Conservation (phyloP, 2,797 vertebrate genomes). For the Onychomys arenicola region DNA sequence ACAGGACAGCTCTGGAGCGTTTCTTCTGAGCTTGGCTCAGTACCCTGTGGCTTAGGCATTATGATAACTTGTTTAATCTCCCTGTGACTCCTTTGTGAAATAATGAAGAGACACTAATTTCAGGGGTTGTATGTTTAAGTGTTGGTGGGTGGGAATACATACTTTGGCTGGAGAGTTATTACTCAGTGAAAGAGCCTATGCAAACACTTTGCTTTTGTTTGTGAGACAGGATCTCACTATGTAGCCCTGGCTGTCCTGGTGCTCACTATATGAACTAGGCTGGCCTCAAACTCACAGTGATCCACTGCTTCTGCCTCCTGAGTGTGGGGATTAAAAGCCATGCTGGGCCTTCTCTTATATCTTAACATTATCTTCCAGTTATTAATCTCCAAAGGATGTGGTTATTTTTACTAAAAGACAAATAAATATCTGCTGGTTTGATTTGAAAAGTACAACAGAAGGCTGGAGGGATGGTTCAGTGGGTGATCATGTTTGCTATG, state of each 20-base stretch:
- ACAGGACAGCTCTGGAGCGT: neutral
- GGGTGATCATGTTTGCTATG: neutral
- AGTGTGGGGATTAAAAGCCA: neutral
- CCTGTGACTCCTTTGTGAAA: slow-evolving; percentile 36
- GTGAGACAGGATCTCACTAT: neutral
- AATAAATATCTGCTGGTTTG: slow-evolving; percentile 1
- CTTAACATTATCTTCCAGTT: neutral
- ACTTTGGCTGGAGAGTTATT: slow-evolving; percentile 17
- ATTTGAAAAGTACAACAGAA: slow-evolving; percentile 3
- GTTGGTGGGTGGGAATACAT: neutral
- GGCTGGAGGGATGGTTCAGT: neutral
- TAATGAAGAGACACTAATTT: neutral
- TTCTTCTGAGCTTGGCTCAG: neutral
- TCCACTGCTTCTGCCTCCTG: neutral
- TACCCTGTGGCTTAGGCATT: neutral
- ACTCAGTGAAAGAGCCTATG: neutral
- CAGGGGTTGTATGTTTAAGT: slow-evolving; percentile 11
- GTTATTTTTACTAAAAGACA: slow-evolving; percentile 29
- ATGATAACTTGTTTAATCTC: neutral
- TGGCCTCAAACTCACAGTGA: neutral
- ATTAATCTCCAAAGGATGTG: slow-evolving; percentile 16
- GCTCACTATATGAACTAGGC: neutral
- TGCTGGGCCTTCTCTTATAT: neutral
- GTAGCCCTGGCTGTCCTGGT: neutral
- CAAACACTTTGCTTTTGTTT: neutral